phyloP scores from a whole-genome alignment of 2,797 vertebrate genomes.

The Danionella dracula region DNA sequence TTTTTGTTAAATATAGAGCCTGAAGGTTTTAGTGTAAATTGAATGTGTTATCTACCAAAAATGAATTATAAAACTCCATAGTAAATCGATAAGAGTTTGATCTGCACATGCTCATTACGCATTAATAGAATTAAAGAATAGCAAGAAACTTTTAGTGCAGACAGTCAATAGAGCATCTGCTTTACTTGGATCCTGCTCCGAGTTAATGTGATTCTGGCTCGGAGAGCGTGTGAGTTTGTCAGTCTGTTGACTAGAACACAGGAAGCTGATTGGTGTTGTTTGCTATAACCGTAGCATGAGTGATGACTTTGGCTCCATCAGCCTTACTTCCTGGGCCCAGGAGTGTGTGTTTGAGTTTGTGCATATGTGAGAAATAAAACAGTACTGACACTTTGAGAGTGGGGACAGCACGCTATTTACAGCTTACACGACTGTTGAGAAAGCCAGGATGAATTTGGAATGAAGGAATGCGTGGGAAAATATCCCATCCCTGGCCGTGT shows the following conservation, averaged over 20 bases:
- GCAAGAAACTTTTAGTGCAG: too few relatives aligned
- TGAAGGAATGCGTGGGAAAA: slow-evolving; percentile 47
- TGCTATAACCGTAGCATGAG: slow-evolving; percentile 40
- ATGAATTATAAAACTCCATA: too few relatives aligned
- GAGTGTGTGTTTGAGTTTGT: slow-evolving; percentile 14
- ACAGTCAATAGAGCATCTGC: too few relatives aligned
- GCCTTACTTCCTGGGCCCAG: slow-evolving; percentile 53
- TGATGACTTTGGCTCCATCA: slow-evolving; percentile 56
- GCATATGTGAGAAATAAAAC: slow-evolving; percentile 59
- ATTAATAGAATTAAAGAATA: too few relatives aligned
- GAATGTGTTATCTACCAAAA: too few relatives aligned
- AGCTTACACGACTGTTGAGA: slow-evolving; percentile 59
- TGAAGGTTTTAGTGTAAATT: too few relatives aligned
- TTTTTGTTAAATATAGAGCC: too few relatives aligned
- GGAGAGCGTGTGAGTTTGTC: background rate
- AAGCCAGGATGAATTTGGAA: slow-evolving; percentile 59
- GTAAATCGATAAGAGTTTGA: too few relatives aligned
- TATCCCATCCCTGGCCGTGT: background rate
- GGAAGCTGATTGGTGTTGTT: slow-evolving; percentile 39
- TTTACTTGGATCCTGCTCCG: background rate
- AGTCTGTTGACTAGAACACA: slow-evolving; percentile 3
- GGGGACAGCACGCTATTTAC: slow-evolving; percentile 63
- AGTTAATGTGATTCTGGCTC: background rate
- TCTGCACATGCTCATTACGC: too few relatives aligned
- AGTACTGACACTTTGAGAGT: slow-evolving; percentile 56